Evolutionary conservation across 2,888 invertebrate species (phyloP).

Genomic region (Epinotia demarniana): DNA sequence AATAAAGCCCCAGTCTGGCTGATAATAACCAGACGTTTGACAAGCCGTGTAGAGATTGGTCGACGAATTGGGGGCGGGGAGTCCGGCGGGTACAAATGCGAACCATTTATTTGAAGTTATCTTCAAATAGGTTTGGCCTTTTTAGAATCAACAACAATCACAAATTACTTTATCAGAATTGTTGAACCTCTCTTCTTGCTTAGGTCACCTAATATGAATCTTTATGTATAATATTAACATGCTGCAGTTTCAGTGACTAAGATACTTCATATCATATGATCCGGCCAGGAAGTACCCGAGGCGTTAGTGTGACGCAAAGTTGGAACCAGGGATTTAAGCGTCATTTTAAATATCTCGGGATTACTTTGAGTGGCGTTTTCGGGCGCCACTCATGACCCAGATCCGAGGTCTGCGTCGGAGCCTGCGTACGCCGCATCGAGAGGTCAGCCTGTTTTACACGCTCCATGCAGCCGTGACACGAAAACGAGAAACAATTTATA

Average conservation of each 20-base stretch:
- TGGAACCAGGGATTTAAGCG: conserved; percentile 8
- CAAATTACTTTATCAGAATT: no score
- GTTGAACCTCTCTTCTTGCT: no score
- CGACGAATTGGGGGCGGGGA: conserved; percentile 47
- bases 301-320: conserved; percentile 53
- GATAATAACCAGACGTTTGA: conserved; percentile 57
- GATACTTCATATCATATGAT: conserved; percentile 16
- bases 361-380: conserved; percentile 59
- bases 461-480: conserved; percentile 61
- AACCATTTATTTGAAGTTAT: conserved; percentile 48
- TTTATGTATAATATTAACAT: not conserved
- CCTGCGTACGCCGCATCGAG: conserved; percentile 66
- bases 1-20: conserved; percentile 43
- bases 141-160: conserved; percentile 11
- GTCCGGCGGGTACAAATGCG: conserved; percentile 48
- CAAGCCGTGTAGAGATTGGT: conserved; percentile 51
- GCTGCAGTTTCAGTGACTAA: conserved; percentile 15
- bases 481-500: conserved; percentile 56
- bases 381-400: conserved; percentile 70
- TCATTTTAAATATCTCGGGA: conserved; percentile 46
- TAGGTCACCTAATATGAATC: not conserved
- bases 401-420: conserved; percentile 66
- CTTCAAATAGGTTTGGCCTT: conserved; percentile 32
- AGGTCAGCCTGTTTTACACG: conserved; percentile 65
- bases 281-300: conserved; percentile 67